Conservation (phyloP, 2,797 vertebrate species). For the Margarornis squamiger region DNA sequence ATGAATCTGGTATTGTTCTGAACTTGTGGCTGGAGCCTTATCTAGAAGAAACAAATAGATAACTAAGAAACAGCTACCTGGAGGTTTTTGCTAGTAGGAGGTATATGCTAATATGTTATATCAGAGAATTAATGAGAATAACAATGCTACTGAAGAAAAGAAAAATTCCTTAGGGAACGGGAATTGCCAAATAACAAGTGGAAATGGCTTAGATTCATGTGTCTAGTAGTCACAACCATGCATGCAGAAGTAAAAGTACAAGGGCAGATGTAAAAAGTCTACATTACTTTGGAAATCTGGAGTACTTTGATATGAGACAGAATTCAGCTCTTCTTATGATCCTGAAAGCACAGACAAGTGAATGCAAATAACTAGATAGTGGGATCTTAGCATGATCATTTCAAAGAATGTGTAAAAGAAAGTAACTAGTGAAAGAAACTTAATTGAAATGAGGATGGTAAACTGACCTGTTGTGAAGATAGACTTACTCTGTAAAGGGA, state of each 20-base stretch:
- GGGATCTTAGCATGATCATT: neutral
- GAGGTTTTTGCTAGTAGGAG: neutral
- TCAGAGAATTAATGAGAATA: neutral
- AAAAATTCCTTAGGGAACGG: neutral
- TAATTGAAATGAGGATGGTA: neutral
- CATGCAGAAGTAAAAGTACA: neutral
- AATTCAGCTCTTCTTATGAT: neutral
- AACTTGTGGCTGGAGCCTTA: neutral
- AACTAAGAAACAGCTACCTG: neutral
- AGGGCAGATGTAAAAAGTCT: neutral
- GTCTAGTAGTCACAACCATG: neutral
- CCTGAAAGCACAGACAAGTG: neutral
- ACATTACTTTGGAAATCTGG: neutral
- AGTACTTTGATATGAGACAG: neutral
- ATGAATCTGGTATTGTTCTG: neutral
- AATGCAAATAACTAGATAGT: neutral
- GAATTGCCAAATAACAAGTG: neutral
- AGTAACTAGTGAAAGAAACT: neutral
- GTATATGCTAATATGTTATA: neutral
- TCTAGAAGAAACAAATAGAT: neutral
- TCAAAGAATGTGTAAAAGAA: neutral
- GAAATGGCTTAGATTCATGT: neutral
- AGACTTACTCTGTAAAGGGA: neutral
- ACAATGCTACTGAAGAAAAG: neutral
- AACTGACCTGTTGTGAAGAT: neutral